These are phyloP conservation scores for Dromiciops gliroides DNA, from an alignment of 2,113 vertebrate genomes.

Conservation along the genomic window DNA sequence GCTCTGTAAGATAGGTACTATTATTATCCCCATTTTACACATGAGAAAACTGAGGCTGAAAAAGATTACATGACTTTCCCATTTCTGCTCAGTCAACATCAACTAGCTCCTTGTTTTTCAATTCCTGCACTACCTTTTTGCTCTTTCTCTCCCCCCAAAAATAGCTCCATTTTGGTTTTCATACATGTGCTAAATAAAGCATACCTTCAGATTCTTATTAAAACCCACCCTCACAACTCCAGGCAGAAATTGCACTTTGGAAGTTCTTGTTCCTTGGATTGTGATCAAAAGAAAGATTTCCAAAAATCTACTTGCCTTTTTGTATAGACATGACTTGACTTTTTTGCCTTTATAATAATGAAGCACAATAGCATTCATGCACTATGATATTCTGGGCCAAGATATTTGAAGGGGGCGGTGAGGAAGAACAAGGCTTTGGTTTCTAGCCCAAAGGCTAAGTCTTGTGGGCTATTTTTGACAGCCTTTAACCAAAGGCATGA, in stretches of 20 bases:
- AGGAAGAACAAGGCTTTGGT: background rate
- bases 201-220: too few relatives aligned
- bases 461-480: background rate
- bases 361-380: background rate
- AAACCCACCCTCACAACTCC: too few relatives aligned
- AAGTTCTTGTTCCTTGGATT: background rate
- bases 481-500: background rate
- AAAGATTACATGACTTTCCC: too few relatives aligned
- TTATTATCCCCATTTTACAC: too few relatives aligned
- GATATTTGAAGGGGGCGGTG: background rate
- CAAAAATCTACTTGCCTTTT: background rate
- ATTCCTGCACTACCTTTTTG: too few relatives aligned
- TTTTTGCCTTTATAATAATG: background rate
- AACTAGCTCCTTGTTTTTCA: too few relatives aligned
- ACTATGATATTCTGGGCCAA: background rate
- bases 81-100: too few relatives aligned
- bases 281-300: background rate
- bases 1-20: too few relatives aligned
- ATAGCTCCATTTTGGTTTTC: too few relatives aligned
- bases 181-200: too few relatives aligned
- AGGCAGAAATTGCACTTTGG: background rate
- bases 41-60: too few relatives aligned
- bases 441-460: background rate
- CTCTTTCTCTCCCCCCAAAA: too few relatives aligned
- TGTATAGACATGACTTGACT: background rate